Evolutionary conservation across 2,888 invertebrate species (phyloP).

Genomic region (Agonopterix subpropinquella): DNA sequence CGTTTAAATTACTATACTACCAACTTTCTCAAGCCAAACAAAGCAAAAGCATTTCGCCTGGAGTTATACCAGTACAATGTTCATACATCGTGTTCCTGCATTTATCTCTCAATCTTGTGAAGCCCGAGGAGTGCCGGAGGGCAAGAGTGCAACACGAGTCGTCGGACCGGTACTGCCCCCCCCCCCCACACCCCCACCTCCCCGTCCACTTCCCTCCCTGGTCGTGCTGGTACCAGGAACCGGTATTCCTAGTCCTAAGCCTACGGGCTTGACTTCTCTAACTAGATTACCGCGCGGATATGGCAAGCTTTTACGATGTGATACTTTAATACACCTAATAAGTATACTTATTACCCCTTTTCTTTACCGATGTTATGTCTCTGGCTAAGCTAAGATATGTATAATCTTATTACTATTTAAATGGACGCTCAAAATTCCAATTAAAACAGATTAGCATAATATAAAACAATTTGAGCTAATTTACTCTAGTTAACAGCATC

Average conservation of each 20-base stretch:
- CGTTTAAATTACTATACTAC: constrained; percentile 10
- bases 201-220: constrained; percentile 19
- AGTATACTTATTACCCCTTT: no score
- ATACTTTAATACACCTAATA: no score
- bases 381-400: no score
- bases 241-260: constrained; percentile 41
- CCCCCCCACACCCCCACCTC: constrained; percentile 17
- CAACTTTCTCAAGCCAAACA: constrained; percentile 35
- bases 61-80: constrained; percentile 12
- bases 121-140: constrained; percentile 34
- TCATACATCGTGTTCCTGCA: constrained; percentile 28
- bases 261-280: constrained; percentile 28
- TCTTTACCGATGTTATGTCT: no score
- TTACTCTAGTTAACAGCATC: neutral
- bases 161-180: constrained; percentile 30
- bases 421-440: no score
- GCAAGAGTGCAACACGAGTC: constrained; percentile 48
- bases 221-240: constrained; percentile 26
- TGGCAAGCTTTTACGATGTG: neutral
- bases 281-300: constrained; percentile 49
- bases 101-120: constrained; percentile 52
- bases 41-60: constrained; percentile 20
- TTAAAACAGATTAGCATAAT: neutral
- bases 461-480: neutral
- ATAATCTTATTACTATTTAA: no score